phyloP scores from a whole-genome alignment of 2,888 invertebrate species.

The Plagodis pulveraria region DNA sequence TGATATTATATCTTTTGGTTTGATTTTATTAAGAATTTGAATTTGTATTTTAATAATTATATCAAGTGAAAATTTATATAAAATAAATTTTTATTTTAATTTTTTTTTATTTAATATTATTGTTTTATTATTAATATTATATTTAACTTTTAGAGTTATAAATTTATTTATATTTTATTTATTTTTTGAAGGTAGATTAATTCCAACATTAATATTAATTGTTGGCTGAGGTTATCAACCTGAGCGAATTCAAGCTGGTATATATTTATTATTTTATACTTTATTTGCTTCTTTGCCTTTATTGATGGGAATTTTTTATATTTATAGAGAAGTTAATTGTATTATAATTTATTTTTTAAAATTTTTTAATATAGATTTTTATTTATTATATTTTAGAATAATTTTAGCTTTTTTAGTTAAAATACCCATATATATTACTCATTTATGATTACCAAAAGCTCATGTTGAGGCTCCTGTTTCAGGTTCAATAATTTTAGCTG shows the following conservation, averaged over 20 bases:
- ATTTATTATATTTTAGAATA: slow-evolving; percentile 82
- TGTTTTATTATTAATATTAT: slow-evolving; percentile 82
- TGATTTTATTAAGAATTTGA: slow-evolving; percentile 85
- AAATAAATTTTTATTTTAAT: slow-evolving; percentile 69
- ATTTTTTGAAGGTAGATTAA: slow-evolving; percentile 88
- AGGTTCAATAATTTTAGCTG: slow-evolving; percentile 91
- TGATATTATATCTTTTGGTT: slow-evolving; percentile 82
- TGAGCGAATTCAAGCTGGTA: slow-evolving; percentile 87
- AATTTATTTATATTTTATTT: slow-evolving; percentile 88
- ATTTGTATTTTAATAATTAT: slow-evolving; percentile 86
- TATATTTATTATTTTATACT: slow-evolving; percentile 90
- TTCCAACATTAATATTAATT: slow-evolving; percentile 88
- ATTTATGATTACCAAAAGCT: slow-evolving; percentile 90
- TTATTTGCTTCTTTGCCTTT: slow-evolving; percentile 88
- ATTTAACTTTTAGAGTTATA: slow-evolving; percentile 82
- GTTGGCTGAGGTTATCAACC: slow-evolving; percentile 88
- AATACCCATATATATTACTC: slow-evolving; percentile 88
- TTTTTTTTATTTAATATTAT: slow-evolving; percentile 55
- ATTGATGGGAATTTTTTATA: slow-evolving; percentile 84
- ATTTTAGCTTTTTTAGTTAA: slow-evolving; percentile 89
- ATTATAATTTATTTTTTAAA: slow-evolving; percentile 83
- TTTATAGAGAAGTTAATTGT: slow-evolving; percentile 67
- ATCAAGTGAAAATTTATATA: slow-evolving; percentile 79
- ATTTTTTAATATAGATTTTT: slow-evolving; percentile 67
- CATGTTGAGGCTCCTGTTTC: slow-evolving; percentile 91